Evolutionary conservation across 2,113 vertebrate genomes (phyloP), one percentile per base, ranked within the genome.

Genomic region (Deroptyus accipitrinus): DNA sequence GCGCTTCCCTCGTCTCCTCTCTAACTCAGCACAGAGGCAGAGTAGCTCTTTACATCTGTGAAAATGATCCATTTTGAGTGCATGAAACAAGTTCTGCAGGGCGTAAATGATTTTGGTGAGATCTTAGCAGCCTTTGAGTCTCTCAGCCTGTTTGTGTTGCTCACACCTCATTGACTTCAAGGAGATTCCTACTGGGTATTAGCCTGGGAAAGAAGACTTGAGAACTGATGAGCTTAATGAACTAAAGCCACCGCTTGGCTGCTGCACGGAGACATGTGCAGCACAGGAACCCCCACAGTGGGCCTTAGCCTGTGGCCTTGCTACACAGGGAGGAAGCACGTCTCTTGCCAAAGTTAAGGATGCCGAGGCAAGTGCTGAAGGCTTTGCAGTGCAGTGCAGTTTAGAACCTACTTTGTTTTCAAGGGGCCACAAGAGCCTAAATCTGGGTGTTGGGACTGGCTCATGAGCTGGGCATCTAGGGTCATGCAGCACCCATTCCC

Each of bases 161-260:
- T 73, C 64, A 63, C 31, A 49, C 73, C 69, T 95, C 74, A 5
- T 33, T 64, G 86, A 91, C 86, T 95, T 94, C 83, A 94, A 94
- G 89, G 89, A 72, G 84, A 68, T 79, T 95, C 77, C 95, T 78
- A 62, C 57, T 95, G 92, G 23, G 54, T 86, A 20, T 70, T 91
- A 80, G 84, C 75, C 90, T 89, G 89, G 76, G 64, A 86, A 92
- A 77, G 83, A 73, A 91, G 79, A 81, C 92, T 68, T 75, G 64
- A 49, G 62, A 93, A 67, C 48, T 73, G 66, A 68, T 83, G 86
- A 78, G 66, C 80, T 82, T 91, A 91, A 88, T 73, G 81, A 94
- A 35, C 76, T 73, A 41, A 62, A 93, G 72, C 49, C 79, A 57
- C 25, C 2, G 0, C 66, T 94, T 33, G 30, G 70, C 77, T 87